phyloP scores from a whole-genome alignment of 2,797 vertebrate species.

The Anabacerthia variegaticeps region DNA sequence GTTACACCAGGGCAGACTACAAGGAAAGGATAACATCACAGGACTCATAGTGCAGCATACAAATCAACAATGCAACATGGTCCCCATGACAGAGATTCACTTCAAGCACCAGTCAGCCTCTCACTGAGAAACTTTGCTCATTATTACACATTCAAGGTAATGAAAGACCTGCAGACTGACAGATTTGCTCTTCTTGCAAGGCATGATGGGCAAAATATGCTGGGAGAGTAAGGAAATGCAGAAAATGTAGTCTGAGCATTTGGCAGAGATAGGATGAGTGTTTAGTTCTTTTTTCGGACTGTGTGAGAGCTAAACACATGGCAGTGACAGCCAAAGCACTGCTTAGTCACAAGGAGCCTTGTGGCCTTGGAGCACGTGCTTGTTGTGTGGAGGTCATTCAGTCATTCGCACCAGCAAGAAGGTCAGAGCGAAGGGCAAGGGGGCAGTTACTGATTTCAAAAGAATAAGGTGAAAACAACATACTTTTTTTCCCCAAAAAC shows the following conservation, averaged over 20 bases:
- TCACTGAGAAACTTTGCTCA: background rate
- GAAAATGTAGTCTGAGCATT: background rate
- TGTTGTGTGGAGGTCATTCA: background rate
- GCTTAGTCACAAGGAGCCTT: background rate
- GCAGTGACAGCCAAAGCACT: background rate
- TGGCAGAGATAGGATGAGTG: background rate
- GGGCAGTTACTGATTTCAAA: background rate
- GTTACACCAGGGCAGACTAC: background rate
- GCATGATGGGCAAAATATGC: background rate
- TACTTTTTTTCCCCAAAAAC: background rate
- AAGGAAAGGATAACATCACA: background rate
- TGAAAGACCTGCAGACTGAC: background rate
- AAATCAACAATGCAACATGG: background rate
- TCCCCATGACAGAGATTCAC: accelerated
- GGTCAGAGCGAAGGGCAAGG: background rate
- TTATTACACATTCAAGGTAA: background rate
- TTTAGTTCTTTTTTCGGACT: background rate
- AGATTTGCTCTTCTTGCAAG: background rate
- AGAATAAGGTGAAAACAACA: background rate
- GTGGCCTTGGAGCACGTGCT: background rate
- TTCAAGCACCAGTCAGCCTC: background rate
- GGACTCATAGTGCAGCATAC: background rate
- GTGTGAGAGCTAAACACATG: background rate
- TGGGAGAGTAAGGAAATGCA: background rate
- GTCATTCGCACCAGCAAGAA: background rate